Base-by-base conservation (phyloP, 2,113 vertebrate genomes). In the Acanthisitta chloris region DNA sequence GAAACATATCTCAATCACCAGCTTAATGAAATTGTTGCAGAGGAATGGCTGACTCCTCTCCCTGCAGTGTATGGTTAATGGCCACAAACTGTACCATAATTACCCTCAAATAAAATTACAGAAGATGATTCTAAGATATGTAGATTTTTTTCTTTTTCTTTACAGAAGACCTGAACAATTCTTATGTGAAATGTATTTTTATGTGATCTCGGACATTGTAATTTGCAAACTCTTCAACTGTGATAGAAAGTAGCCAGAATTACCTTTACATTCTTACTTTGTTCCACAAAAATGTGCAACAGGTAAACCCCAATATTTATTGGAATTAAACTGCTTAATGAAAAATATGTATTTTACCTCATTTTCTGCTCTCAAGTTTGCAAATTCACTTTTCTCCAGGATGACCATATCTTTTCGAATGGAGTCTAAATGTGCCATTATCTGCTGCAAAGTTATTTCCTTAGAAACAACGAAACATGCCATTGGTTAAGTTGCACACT, bases 341-440 rank as follows among this genome's bases (percentile, higher is more conserved):
- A 62, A 45, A 71, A 90, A 91, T 51, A 81, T 5, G 8, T 24
- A 49, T 17, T 59, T 64, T 98, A 99, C 99, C 97, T 98, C 97
- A 84, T 99, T 99, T 61, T 99, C 99, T 13, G 99, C 98, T 80
- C 99, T 98, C 45, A 99, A 98, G 96, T 98, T 99, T 80, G 99
- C 98, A 96, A 99, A 99, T 97, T 99, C 99, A 94, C 99, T 99
- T 95, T 99, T 99, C 96, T 99, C 99, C 97, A 99, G 97, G 94
- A 99, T 99, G 95, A 99, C 99, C 99, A 99, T 99, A 95, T 99
- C 99, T 97, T 99, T 99, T 78, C 99, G 98, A 95, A 99, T 99
- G 55, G 99, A 98, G 94, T 99, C 99, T 94, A 99, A 97, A 81
- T 99, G 99, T 76, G 99, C 98, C 98, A 99, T 98, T 93, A 99